Evolutionary conservation across 1,140 invertebrate genomes (phyloP).

Genomic region (Atta colombica): DNA sequence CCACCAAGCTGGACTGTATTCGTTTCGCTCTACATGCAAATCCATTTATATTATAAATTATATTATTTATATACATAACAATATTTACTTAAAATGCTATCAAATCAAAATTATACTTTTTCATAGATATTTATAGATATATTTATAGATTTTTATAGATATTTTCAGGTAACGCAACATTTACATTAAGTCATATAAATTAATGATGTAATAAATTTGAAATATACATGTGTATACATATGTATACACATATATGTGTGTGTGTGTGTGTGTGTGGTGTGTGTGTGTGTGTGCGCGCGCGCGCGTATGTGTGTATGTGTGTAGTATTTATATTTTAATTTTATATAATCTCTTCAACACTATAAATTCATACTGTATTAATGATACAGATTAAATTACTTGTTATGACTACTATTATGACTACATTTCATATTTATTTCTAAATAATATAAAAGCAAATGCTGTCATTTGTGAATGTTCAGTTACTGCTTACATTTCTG

Average conservation of each 20-base stretch:
- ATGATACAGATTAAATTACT: slow-evolving; percentile 11
- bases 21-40: slow-evolving; percentile 65
- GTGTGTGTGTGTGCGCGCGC: too few relatives aligned
- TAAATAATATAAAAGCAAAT: slow-evolving; percentile 65
- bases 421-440: slow-evolving; percentile 66
- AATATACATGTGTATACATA: neutral
- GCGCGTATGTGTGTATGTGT: too few relatives aligned
- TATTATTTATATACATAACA: neutral
- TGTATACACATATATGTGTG: too few relatives aligned
- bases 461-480: slow-evolving; percentile 44
- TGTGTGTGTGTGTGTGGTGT: too few relatives aligned
- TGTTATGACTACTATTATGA: neutral
- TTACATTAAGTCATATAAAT: neutral
- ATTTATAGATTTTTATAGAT: neutral
- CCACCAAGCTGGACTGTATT: slow-evolving; percentile 76
- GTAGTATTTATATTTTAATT: neutral
- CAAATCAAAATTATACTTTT: slow-evolving; percentile 12
- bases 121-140: neutral
- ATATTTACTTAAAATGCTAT: neutral
- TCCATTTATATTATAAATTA: neutral
- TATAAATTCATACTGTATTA: neutral
- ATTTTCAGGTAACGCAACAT: neutral
- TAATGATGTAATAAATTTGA: neutral
- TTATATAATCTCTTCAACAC: neutral
- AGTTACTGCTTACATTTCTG: slow-evolving; percentile 67